A percentile compares a stretch with the other conserved stretches of the same genome.
Evolutionary conservation across 2,113 vertebrate species (phyloP).

Genomic region (Oreotrochilus melanogaster): DNA sequence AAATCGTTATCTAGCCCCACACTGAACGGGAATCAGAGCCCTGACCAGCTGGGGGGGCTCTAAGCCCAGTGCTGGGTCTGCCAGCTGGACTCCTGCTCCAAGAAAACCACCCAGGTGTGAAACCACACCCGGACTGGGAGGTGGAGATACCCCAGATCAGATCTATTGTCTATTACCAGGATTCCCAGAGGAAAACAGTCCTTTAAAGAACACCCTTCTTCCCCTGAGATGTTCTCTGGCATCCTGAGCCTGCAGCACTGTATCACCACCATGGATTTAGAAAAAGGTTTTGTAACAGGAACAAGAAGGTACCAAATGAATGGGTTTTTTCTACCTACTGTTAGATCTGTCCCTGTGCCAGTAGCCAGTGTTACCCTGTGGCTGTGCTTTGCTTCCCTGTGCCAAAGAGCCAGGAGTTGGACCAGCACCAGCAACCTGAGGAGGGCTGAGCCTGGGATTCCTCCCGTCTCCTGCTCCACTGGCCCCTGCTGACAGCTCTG

Average conservation of each 20-base stretch:
- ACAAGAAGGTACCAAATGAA: not conserved
- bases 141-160: not conserved
- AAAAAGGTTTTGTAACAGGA: constrained; percentile 14
- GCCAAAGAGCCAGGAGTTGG: not conserved
- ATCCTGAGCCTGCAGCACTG: not conserved
- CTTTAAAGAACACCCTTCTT: not conserved
- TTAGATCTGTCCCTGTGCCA: not conserved
- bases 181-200: not conserved
- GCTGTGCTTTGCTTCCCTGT: not conserved
- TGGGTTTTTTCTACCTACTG: not conserved
- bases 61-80: constrained; percentile 24
- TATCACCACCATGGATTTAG: not conserved
- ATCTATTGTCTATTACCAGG: not conserved
- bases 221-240: not conserved
- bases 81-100: not conserved
- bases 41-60: not conserved
- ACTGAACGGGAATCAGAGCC: constrained; percentile 44
- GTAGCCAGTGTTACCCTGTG: not conserved
- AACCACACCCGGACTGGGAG: not conserved
- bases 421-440: not conserved
- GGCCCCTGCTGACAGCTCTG: not conserved
- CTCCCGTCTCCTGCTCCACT: not conserved
- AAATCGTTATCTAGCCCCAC: not conserved
- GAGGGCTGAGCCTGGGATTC: not conserved
- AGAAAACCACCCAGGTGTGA: not conserved